phyloP scores from a whole-genome alignment of 2,888 invertebrate genomes.

The Tiliacea aurago region DNA sequence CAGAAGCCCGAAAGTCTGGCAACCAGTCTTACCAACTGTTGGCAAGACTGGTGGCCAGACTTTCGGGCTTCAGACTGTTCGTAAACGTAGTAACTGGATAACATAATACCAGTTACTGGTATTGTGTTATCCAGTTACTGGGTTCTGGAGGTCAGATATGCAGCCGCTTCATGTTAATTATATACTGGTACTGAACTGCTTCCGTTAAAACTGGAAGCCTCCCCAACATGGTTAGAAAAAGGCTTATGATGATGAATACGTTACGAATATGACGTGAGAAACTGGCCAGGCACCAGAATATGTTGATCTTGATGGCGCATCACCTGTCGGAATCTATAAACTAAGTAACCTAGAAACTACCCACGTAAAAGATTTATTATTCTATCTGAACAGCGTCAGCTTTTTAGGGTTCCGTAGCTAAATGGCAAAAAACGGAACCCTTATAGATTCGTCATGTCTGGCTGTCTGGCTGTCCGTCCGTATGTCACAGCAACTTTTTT shows the following conservation, averaged over 20 bases:
- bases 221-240: neutral
- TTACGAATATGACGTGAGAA: neutral
- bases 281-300: neutral
- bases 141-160: neutral
- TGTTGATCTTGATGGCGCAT: neutral
- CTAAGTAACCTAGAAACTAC: neutral
- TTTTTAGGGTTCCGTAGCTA: too few species aligned
- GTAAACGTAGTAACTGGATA: too few species aligned
- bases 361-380: constrained; percentile 1
- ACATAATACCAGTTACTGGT: too few species aligned
- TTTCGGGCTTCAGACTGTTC: too few species aligned
- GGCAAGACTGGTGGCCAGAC: too few species aligned
- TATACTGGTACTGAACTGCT: neutral
- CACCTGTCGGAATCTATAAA: neutral
- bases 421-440: too few species aligned
- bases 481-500: too few species aligned
- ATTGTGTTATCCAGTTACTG: neutral
- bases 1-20: neutral
- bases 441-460: too few species aligned
- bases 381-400: neutral
- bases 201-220: neutral
- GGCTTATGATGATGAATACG: neutral
- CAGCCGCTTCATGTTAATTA: neutral
- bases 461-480: too few species aligned
- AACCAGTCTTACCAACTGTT: neutral